Percentiles rank a stretch among this genome's conserved stretches.
Evolutionary conservation across 2,888 invertebrate species (phyloP).

Genomic region (Scelioninae gen. 2): DNA sequence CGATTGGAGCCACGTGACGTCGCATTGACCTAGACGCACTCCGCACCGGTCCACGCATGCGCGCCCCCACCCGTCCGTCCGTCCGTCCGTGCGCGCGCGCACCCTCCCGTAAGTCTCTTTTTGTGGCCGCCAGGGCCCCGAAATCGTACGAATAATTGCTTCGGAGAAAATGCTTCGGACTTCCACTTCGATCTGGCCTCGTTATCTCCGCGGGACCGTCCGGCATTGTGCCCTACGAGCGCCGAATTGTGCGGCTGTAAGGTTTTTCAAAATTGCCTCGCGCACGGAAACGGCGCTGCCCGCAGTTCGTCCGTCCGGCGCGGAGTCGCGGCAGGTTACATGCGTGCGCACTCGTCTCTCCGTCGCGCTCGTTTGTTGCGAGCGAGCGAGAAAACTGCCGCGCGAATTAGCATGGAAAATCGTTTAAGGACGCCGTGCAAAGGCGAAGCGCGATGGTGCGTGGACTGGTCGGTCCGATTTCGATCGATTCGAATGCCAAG

Average conservation of each 20-base stretch:
- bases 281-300: too few relatives aligned
- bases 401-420: slow-evolving; percentile 45
- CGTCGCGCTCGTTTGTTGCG: too few relatives aligned
- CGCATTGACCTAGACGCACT: slow-evolving; percentile 54
- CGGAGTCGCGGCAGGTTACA: not conserved
- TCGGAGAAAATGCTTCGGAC: too few relatives aligned
- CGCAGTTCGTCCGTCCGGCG: too few relatives aligned
- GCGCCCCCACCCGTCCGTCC: slow-evolving; percentile 20
- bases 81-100: slow-evolving; percentile 1
- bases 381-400: slow-evolving; percentile 15
- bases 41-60: slow-evolving; percentile 33
- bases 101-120: slow-evolving; percentile 36
- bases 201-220: too few relatives aligned
- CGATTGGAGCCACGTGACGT: slow-evolving; percentile 44
- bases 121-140: slow-evolving; percentile 36
- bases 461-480: slow-evolving; percentile 46
- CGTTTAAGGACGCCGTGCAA: slow-evolving; percentile 44
- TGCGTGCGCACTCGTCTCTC: too few relatives aligned
- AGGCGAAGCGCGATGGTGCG: slow-evolving; percentile 38
- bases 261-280: too few relatives aligned
- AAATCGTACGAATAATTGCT: slow-evolving; percentile 48
- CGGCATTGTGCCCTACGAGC: too few relatives aligned
- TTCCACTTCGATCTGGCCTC: too few relatives aligned
- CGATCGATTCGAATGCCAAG: slow-evolving; percentile 46
- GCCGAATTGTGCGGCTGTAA: too few relatives aligned